These are phyloP conservation scores for Drosophila cognata DNA, from an alignment of 2,888 invertebrate species.

Conservation along the genomic window DNA sequence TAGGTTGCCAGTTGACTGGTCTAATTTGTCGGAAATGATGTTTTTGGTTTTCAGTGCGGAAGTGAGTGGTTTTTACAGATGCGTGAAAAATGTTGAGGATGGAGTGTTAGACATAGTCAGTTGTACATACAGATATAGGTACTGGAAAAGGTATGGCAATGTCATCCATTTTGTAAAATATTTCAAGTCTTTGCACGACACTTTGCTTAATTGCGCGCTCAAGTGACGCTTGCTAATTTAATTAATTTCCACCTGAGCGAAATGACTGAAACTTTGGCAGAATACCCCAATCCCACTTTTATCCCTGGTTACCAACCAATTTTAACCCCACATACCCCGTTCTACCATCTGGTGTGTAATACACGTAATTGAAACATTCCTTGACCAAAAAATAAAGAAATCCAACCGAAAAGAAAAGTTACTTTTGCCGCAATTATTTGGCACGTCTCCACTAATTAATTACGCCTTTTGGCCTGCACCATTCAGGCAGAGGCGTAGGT, in stretches of 20 bases:
- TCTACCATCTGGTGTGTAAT: slow-evolving; percentile 51
- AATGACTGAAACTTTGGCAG: slow-evolving; percentile 61
- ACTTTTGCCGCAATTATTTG: slow-evolving; percentile 75
- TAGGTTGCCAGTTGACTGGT: slow-evolving; percentile 73
- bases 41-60: slow-evolving; percentile 70
- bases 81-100: slow-evolving; percentile 52
- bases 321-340: slow-evolving; percentile 7
- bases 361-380: slow-evolving; percentile 79
- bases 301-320: background rate
- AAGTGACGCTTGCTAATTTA: slow-evolving; percentile 79
- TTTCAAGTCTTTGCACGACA: slow-evolving; percentile 71
- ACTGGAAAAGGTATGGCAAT: background rate
- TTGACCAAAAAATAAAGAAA: slow-evolving; percentile 68
- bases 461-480: slow-evolving; percentile 72
- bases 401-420: slow-evolving; percentile 67
- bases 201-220: slow-evolving; percentile 74
- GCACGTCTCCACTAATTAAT: slow-evolving; percentile 78
- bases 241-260: slow-evolving; percentile 76
- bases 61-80: slow-evolving; percentile 27
- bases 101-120: background rate
- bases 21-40: slow-evolving; percentile 80
- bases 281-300: background rate
- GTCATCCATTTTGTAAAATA: slow-evolving; percentile 56
- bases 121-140: background rate
- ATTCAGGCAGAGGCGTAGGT: slow-evolving; percentile 4